Conservation (phyloP, 2,888 invertebrate genomes). For the Eubasilissa splendida region DNA sequence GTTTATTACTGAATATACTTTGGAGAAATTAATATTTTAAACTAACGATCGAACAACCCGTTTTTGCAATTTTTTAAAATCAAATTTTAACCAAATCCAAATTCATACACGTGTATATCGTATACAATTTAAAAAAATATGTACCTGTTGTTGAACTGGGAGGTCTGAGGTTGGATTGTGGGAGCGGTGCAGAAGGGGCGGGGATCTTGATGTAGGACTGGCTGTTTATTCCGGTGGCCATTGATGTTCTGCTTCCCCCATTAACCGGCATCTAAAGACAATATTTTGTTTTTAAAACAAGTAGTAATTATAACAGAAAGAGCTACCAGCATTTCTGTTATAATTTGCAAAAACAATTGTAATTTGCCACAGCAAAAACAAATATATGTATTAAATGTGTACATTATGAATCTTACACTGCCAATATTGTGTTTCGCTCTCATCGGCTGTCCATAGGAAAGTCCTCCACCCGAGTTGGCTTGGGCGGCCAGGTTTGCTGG, state of each 20-base stretch:
- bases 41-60: too few species aligned
- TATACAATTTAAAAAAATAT: not conserved
- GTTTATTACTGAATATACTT: too few species aligned
- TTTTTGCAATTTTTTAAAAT: too few species aligned
- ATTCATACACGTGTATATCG: too few species aligned
- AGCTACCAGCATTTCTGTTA: too few species aligned
- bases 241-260: not conserved
- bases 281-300: not conserved
- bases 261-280: conserved; percentile 14
- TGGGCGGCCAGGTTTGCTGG: conserved; percentile 12
- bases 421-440: conserved; percentile 52
- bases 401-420: conserved; percentile 40
- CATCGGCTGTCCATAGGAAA: conserved; percentile 52
- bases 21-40: too few species aligned
- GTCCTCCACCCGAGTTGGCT: conserved; percentile 32
- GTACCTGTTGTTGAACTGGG: conserved; percentile 32
- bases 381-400: too few species aligned
- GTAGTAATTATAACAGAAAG: not conserved
- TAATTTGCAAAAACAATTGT: too few species aligned
- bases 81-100: too few species aligned
- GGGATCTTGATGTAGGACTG: conserved; percentile 47
- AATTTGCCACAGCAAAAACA: too few species aligned
- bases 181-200: conserved; percentile 26
- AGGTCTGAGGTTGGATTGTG: conserved; percentile 36
- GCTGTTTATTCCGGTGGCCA: conserved; percentile 19